Conservation (phyloP, 2,113 vertebrate species). For the Brachyistius frenatus region DNA sequence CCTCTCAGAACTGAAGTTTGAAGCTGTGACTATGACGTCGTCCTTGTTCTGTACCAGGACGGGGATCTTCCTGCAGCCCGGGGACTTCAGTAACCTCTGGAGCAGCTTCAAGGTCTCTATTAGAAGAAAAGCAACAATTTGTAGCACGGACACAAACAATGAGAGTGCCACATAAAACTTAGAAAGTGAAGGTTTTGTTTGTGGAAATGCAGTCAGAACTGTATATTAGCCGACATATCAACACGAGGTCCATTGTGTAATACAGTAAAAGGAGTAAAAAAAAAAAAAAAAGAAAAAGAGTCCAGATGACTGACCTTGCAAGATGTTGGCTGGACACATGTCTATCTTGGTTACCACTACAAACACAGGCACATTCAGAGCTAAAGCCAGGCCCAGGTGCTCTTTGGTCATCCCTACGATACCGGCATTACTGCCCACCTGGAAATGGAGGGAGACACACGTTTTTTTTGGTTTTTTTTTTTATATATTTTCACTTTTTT, state of each 20-base stretch:
- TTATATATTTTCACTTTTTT: not conserved
- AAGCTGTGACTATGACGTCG: constrained; percentile 97
- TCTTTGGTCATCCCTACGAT: constrained; percentile 99
- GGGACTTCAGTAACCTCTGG: constrained; percentile 97
- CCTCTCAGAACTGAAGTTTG: constrained; percentile 99
- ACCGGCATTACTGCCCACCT: constrained; percentile 99
- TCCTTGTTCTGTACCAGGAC: constrained; percentile 98
- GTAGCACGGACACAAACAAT: too few species aligned
- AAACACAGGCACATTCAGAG: constrained; percentile 97
- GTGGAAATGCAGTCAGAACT: too few species aligned
- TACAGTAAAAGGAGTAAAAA: too few species aligned
- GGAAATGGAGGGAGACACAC: not conserved
- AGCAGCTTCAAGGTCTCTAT: constrained; percentile 97
- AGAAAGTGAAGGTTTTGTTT: too few species aligned
- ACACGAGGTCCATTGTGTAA: not conserved
- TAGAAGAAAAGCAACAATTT: constrained; percentile 53
- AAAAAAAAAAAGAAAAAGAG: too few species aligned
- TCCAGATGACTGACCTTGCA: constrained; percentile 89
- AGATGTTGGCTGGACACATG: constrained; percentile 98
- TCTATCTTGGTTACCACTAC: constrained; percentile 99
- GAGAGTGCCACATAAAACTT: too few species aligned
- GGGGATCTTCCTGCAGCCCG: constrained; percentile 98
- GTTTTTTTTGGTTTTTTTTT: too few species aligned
- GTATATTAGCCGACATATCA: not conserved
- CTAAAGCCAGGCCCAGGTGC: constrained; percentile 95